These are phyloP conservation scores for Syrrhaptes paradoxus DNA, from an alignment of 2,113 vertebrate species.

Conservation along the genomic window DNA sequence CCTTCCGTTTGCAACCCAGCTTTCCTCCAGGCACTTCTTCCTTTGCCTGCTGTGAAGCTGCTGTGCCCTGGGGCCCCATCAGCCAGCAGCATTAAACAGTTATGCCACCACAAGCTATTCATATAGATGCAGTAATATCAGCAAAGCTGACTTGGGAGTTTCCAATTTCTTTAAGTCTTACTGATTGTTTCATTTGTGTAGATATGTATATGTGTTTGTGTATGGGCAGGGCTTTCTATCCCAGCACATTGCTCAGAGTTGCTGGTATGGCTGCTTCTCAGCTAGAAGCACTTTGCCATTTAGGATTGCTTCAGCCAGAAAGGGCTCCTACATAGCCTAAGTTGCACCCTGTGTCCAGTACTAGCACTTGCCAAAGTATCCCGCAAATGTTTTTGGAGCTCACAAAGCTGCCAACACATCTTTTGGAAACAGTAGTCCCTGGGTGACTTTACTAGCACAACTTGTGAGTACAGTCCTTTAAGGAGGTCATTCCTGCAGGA, in stretches of 20 bases:
- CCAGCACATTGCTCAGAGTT: neutral
- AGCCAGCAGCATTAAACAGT: neutral
- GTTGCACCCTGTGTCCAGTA: neutral
- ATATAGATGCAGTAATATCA: neutral
- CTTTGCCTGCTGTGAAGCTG: neutral
- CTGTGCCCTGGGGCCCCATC: neutral
- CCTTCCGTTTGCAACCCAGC: neutral
- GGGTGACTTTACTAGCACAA: neutral
- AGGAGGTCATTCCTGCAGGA: neutral
- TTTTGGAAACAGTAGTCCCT: neutral
- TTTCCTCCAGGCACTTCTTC: neutral
- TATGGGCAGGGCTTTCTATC: neutral
- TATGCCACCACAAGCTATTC: neutral
- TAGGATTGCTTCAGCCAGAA: neutral
- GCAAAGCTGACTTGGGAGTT: neutral
- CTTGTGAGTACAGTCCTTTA: neutral
- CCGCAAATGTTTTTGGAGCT: neutral
- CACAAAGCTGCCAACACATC: neutral
- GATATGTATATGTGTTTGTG: accelerated
- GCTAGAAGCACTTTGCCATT: neutral
- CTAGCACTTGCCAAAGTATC: neutral
- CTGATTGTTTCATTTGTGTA: neutral
- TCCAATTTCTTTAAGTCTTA: neutral
- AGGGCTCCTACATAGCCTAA: neutral
- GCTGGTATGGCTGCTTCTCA: neutral